phyloP scores from a whole-genome alignment of 2,888 invertebrate species.

The Liposcelis brunnea region DNA sequence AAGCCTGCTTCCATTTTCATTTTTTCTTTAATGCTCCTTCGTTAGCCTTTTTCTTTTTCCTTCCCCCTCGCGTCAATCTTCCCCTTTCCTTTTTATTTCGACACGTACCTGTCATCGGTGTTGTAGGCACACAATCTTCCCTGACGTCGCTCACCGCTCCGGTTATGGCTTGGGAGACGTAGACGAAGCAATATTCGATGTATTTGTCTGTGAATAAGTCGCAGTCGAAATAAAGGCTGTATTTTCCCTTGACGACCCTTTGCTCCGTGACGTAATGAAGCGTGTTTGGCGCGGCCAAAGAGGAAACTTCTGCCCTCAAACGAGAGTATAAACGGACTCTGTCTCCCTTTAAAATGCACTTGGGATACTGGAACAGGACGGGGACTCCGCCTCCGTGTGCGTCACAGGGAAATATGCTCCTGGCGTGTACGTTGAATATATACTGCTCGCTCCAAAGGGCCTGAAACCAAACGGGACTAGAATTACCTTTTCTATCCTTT shows the following conservation, averaged over 20 bases:
- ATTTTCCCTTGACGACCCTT: constrained; percentile 46
- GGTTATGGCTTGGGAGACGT: constrained; percentile 69
- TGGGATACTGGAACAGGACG: constrained; percentile 69
- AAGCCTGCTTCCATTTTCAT: background rate
- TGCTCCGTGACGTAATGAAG: constrained; percentile 48
- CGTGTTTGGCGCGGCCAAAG: constrained; percentile 44
- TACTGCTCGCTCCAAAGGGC: constrained; percentile 74
- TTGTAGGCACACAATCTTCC: constrained; percentile 68
- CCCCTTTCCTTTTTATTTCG: background rate
- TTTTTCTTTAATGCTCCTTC: background rate
- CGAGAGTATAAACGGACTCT: constrained; percentile 64
- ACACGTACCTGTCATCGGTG: constrained; percentile 66
- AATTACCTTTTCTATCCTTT: too few relatives aligned
- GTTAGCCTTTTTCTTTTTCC: background rate
- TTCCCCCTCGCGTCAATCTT: background rate
- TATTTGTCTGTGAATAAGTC: constrained; percentile 66
- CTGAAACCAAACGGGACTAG: constrained; percentile 26
- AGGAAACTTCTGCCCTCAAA: constrained; percentile 48
- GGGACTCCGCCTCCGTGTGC: constrained; percentile 49
- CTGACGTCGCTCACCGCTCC: constrained; percentile 72
- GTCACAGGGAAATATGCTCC: constrained; percentile 69
- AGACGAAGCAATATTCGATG: constrained; percentile 76
- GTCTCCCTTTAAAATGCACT: constrained; percentile 56
- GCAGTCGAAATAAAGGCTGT: constrained; percentile 61
- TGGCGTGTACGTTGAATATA: constrained; percentile 67